Percentiles rank a stretch among this genome's conserved stretches.
Conservation (phyloP, 2,113 vertebrate species). For the Anseranas semipalmata region DNA sequence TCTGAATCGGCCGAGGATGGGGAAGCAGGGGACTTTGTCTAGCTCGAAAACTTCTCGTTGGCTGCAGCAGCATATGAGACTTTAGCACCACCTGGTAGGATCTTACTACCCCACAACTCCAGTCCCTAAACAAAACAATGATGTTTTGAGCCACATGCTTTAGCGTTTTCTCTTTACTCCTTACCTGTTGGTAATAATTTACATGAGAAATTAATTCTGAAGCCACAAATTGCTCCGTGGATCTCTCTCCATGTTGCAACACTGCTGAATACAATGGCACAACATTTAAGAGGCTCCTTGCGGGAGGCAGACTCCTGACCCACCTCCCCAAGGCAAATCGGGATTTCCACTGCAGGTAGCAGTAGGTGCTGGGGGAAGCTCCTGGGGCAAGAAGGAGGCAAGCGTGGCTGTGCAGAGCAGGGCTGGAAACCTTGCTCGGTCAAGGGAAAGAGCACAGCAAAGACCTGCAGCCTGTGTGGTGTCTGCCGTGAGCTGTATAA, state of each 20-base stretch:
- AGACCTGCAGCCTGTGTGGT: background rate
- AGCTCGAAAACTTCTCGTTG: background rate
- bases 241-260: background rate
- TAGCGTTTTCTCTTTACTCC: background rate
- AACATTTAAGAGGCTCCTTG: background rate
- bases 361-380: fast-evolving
- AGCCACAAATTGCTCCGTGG: background rate
- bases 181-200: background rate
- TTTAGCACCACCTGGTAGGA: background rate
- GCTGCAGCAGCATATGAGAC: background rate
- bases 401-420: background rate
- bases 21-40: background rate
- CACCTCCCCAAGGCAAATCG: background rate
- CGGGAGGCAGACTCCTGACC: fast-evolving
- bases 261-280: background rate
- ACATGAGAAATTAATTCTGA: background rate
- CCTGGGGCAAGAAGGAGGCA: background rate
- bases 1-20: background rate
- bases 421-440: background rate
- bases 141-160: background rate
- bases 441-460: background rate
- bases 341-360: background rate
- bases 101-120: background rate
- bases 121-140: background rate
- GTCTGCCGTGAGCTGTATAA: background rate